Conservation (phyloP, 2,888 invertebrate species). For the Diaphora mendica region DNA sequence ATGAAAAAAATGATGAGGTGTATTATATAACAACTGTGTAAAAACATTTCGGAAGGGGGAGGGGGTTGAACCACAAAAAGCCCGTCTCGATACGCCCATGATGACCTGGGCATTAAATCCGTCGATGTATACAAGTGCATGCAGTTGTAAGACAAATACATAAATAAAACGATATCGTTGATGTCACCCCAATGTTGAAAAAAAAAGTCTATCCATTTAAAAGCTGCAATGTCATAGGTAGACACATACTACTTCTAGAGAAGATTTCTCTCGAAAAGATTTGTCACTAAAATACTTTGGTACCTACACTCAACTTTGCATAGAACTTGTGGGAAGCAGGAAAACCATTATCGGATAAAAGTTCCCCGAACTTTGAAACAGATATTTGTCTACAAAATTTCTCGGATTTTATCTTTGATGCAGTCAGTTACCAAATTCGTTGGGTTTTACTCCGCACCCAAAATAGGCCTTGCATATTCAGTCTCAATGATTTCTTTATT, state of each 20-base stretch:
- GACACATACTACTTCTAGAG: background rate
- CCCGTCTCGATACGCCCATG: no score
- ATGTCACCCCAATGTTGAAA: no score
- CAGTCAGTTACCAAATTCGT: constrained; percentile 10
- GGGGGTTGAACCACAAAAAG: no score
- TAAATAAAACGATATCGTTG: no score
- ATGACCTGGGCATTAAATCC: no score
- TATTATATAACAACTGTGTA: no score
- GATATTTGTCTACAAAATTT: constrained; percentile 18
- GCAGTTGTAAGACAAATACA: no score
- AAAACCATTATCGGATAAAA: constrained; percentile 33
- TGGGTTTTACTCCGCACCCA: background rate
- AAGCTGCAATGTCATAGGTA: background rate
- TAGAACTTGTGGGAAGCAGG: constrained; percentile 38
- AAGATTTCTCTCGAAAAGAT: background rate
- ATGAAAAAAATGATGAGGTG: no score
- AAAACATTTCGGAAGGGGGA: no score
- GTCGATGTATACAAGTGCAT: no score
- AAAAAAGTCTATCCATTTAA: background rate
- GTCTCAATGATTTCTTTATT: no score
- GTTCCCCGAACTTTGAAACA: constrained; percentile 17
- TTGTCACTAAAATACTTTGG: constrained; percentile 27
- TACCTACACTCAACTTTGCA: constrained; percentile 29
- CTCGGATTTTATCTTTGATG: constrained; percentile 22
- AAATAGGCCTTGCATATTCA: no score